Conservation (phyloP, 2,888 invertebrate species). For the Pemphredon lugubris region DNA sequence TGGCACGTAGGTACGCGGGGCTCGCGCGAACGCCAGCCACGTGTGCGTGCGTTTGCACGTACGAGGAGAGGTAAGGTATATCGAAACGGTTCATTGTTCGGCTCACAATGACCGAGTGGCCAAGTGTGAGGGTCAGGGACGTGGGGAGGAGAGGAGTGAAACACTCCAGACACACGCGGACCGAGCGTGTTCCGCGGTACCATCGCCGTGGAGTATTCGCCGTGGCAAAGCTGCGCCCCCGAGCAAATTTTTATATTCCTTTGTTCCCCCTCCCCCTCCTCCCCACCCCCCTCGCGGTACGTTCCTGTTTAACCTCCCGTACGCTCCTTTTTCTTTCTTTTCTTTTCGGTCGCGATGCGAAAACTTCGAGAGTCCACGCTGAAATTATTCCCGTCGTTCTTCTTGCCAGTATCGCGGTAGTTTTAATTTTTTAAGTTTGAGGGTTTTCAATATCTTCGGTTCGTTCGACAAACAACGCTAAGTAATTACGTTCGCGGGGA, state of each 20-base stretch:
- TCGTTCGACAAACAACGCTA: too few relatives aligned
- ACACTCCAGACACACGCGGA: constrained; percentile 43
- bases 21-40: too few relatives aligned
- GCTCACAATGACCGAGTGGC: constrained; percentile 67
- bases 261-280: constrained; percentile 26
- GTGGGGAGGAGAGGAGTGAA: constrained; percentile 36
- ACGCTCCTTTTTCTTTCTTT: not conserved
- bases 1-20: constrained; percentile 12
- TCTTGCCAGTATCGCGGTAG: too few relatives aligned
- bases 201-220: not conserved
- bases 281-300: too few relatives aligned
- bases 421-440: too few relatives aligned
- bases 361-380: not conserved
- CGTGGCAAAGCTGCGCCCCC: constrained; percentile 1
- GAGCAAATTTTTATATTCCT: constrained; percentile 16
- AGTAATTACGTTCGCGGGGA: too few relatives aligned
- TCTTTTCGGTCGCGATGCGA: not conserved
- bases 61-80: constrained; percentile 33
- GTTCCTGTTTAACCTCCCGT: constrained; percentile 19
- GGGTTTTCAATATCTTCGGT: too few relatives aligned
- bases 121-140: constrained; percentile 67
- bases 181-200: constrained; percentile 6
- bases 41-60: too few relatives aligned
- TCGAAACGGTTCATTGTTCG: constrained; percentile 67
- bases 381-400: not conserved